Percentiles rank a stretch among this genome's conserved stretches.
Conservation (phyloP, 2,888 invertebrate genomes). For the Heliconius cydno region DNA sequence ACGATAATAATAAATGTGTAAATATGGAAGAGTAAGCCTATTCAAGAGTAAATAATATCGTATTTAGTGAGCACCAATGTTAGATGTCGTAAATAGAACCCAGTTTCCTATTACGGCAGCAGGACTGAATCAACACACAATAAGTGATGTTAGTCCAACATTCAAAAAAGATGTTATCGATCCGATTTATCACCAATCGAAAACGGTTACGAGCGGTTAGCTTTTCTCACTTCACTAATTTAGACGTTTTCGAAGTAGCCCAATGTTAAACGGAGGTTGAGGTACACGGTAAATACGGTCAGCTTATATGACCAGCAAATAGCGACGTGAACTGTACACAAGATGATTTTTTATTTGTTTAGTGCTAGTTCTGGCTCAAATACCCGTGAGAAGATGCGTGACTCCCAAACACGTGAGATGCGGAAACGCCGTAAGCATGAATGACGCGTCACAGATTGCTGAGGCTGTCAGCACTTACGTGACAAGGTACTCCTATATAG, state of each 20-base stretch:
- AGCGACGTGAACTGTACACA: slow-evolving; percentile 82
- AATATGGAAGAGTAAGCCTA: slow-evolving; percentile 65
- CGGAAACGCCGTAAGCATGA: slow-evolving; percentile 69
- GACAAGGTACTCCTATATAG: background rate
- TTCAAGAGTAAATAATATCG: slow-evolving; percentile 64
- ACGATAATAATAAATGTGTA: slow-evolving; percentile 62
- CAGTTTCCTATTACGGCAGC: slow-evolving; percentile 70
- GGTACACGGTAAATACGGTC: slow-evolving; percentile 73
- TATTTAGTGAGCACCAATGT: slow-evolving; percentile 67
- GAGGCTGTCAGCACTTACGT: slow-evolving; percentile 61
- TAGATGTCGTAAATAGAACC: slow-evolving; percentile 66
- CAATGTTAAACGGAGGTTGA: slow-evolving; percentile 78
- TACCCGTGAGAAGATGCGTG: slow-evolving; percentile 78
- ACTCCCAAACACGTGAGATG: slow-evolving; percentile 57
- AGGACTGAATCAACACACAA: slow-evolving; percentile 71
- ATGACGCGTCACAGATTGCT: slow-evolving; percentile 62
- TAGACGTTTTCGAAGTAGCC: slow-evolving; percentile 81
- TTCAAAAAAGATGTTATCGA: slow-evolving; percentile 77
- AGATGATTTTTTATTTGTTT: slow-evolving; percentile 77
- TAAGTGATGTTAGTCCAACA: slow-evolving; percentile 69
- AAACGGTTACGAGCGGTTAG: slow-evolving; percentile 76
- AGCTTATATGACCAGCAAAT: slow-evolving; percentile 71
- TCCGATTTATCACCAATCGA: slow-evolving; percentile 76
- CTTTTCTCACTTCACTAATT: slow-evolving; percentile 82
- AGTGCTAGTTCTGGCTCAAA: slow-evolving; percentile 75